Conservation (phyloP, 2,888 invertebrate species). For the Octodonta nipae region DNA sequence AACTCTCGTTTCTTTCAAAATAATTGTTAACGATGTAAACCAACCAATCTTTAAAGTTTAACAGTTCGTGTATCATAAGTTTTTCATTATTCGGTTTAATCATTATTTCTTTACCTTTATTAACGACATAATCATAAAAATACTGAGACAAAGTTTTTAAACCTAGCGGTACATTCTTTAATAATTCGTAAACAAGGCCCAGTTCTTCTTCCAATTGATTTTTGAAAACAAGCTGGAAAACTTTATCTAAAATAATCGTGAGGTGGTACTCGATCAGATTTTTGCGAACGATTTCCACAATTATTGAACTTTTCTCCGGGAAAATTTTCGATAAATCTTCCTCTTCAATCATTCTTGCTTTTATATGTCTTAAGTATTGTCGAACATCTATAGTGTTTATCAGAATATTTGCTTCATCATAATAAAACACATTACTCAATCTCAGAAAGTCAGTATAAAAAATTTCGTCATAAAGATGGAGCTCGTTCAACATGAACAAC, state of each 20-base stretch:
- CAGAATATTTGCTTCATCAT: conserved; percentile 74
- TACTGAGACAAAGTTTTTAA: conserved; percentile 68
- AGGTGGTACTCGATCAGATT: conserved; percentile 82
- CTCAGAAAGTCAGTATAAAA: conserved; percentile 76
- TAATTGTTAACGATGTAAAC: conserved; percentile 78
- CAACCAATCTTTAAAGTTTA: conserved; percentile 91
- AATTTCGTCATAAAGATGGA: conserved; percentile 77
- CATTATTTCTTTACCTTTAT: conserved; percentile 82
- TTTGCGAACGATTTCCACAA: conserved; percentile 77
- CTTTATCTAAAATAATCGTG: conserved; percentile 73
- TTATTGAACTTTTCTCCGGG: conserved; percentile 77
- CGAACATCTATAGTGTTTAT: conserved; percentile 82
- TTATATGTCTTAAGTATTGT: conserved; percentile 54
- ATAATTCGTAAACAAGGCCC: conserved; percentile 71
- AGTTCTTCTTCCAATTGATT: conserved; percentile 62
- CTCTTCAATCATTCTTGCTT: conserved; percentile 80
- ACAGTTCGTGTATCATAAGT: conserved; percentile 78
- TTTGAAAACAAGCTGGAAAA: conserved; percentile 73
- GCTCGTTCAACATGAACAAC: conserved; percentile 82
- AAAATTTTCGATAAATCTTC: conserved; percentile 66
- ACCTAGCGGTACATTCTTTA: conserved; percentile 77
- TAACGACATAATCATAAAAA: conserved; percentile 86
- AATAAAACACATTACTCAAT: conserved; percentile 79
- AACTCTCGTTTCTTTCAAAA: conserved; percentile 72
- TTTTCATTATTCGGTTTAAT: conserved; percentile 81